A percentile compares a stretch with the other conserved stretches of the same genome.
phyloP scores from a whole-genome alignment of 2,113 vertebrate species.

The Jacana jacana region DNA sequence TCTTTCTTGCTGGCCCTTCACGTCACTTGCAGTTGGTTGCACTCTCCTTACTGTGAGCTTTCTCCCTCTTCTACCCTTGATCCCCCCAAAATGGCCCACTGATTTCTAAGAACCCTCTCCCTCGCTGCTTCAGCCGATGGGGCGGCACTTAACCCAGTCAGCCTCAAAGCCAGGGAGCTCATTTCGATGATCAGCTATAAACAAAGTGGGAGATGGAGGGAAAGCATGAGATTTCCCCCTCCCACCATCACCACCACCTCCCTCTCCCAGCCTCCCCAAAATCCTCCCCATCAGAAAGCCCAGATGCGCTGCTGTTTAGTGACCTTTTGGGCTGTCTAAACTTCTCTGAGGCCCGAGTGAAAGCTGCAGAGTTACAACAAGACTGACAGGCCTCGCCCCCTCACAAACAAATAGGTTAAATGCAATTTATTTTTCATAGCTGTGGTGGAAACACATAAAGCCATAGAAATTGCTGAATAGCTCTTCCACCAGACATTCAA shows the following conservation, averaged over 20 bases:
- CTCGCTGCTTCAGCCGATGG: neutral
- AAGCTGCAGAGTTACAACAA: neutral
- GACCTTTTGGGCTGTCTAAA: neutral
- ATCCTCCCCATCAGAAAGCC: neutral
- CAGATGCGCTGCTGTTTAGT: neutral
- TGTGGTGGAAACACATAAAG: neutral
- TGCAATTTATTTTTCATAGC: neutral
- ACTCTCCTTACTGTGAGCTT: neutral
- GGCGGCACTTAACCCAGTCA: no score
- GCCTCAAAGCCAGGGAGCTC: rapidly evolving
- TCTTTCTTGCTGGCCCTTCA: neutral
- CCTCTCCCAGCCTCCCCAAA: no score
- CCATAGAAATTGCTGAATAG: neutral
- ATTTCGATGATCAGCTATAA: neutral
- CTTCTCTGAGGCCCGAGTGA: neutral
- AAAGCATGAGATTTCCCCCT: neutral
- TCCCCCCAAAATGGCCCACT: neutral
- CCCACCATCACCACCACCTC: no score
- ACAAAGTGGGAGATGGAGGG: neutral
- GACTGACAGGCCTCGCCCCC: neutral
- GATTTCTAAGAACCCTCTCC: neutral
- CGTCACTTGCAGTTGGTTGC: neutral
- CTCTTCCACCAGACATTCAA: neutral
- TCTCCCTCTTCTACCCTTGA: neutral
- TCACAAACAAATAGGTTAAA: neutral